These are phyloP conservation scores for Harlomillsia oculata DNA, from an alignment of 1,140 invertebrate species.

Conservation along the genomic window DNA sequence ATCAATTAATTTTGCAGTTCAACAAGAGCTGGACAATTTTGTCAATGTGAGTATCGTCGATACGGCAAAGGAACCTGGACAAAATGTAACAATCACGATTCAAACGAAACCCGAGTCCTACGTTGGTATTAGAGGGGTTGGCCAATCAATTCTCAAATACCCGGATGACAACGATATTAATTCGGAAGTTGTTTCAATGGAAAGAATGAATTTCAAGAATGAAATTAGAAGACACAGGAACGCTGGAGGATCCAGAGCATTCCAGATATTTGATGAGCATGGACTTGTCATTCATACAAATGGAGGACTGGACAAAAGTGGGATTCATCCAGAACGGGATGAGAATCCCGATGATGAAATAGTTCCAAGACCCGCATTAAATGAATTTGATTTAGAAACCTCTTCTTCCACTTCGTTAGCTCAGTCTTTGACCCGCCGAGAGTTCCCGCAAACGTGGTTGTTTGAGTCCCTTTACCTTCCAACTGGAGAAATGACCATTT, in stretches of 20 bases:
- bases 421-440: background rate
- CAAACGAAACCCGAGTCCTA: background rate
- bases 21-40: background rate
- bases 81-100: background rate
- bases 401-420: background rate
- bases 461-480: slow-evolving; percentile 47
- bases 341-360: background rate
- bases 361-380: background rate
- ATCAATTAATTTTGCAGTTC: background rate
- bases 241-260: background rate
- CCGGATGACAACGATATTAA: slow-evolving; percentile 10
- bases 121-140: slow-evolving; percentile 12
- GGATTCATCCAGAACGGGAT: background rate
- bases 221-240: background rate
- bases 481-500: slow-evolving; percentile 42
- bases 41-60: background rate
- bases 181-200: background rate
- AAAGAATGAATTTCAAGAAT: background rate
- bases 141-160: slow-evolving; percentile 8
- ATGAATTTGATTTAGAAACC: background rate
- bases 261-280: slow-evolving; percentile 15
- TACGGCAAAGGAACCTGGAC: background rate
- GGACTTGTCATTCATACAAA: slow-evolving; percentile 18
- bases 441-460: slow-evolving; percentile 43
- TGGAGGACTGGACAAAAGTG: background rate